Evolutionary conservation across 2,888 invertebrate species (phyloP), one percentile per base, ranked within the genome.

Genomic region (Craniophora ligustri): DNA sequence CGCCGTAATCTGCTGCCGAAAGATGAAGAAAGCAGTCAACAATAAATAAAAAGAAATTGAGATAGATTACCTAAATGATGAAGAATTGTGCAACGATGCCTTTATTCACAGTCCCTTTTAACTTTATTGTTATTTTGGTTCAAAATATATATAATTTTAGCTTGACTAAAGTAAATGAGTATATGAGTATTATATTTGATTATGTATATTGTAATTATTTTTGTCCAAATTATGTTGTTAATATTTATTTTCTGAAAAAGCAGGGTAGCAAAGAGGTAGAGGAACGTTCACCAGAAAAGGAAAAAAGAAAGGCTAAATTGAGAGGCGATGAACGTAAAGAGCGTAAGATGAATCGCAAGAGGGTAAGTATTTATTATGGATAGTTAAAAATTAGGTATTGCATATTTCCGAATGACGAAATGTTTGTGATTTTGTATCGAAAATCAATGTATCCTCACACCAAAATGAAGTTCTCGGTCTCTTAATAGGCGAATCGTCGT

Each of bases 261-360:
- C 92, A 93, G 93, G 92, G 87, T 89, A 92, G 81, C 86, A 93
- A 93, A 88, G 95, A 86, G 91, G 95, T 84, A 94, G 96, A 91
- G 78, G 93, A 93, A 79, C 87, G 93, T 55, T 93, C 93, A 11
- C 91, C 96, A 41, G 96, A 95, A 44, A 97, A 97, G 61, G 97
- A 97, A 84, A 97, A 97, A 78, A 95, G 97, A 79, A 97, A 97
- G 86, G 72, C 88, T 78, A 93, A 93, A 86, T 74, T 92, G 53
- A 87, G 92, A 72, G 88, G 88, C 10, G 92, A 93, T 68, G 92
- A 93, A 64, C 95, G 97, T 69, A 96, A 96, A 89, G 97, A 97
- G 87, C 95, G 97, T 81, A 97, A 97, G 92, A 91, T 97, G 80
- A 96, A 96, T 47, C 94, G 97, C 18, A 97, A 97, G 86, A 94